These are phyloP conservation scores for Mico argentatus DNA, from an alignment of 2,797 vertebrate genomes.

Conservation along the genomic window DNA sequence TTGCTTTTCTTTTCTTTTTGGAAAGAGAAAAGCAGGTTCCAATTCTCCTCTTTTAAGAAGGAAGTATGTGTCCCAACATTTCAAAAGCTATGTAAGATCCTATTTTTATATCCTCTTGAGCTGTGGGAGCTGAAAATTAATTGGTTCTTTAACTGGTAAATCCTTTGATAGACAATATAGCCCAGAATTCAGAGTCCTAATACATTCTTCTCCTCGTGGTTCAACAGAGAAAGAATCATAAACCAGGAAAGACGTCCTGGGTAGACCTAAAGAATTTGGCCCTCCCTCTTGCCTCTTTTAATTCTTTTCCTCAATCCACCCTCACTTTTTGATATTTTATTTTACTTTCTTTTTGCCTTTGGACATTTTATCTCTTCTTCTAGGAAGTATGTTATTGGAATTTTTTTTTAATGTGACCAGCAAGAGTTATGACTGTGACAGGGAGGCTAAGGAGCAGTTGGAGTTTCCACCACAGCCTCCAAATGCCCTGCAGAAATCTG, in stretches of 20 bases:
- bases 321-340: background rate
- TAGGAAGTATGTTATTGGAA: background rate
- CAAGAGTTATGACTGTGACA: background rate
- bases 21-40: constrained; percentile 28
- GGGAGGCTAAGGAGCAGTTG: background rate
- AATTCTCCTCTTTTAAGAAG: constrained; percentile 38
- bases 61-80: constrained; percentile 8
- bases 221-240: background rate
- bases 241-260: background rate
- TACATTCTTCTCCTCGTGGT: constrained; percentile 49
- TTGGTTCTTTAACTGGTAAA: constrained; percentile 48
- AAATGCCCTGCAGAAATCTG: background rate
- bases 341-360: background rate
- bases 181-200: background rate
- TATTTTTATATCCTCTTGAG: constrained; percentile 30
- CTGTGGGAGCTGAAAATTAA: constrained; percentile 59
- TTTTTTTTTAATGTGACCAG: background rate
- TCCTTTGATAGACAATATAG: constrained; percentile 56
- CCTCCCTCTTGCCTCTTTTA: background rate
- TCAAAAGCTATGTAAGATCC: constrained; percentile 53
- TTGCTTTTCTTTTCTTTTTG: background rate
- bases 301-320: background rate
- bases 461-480: background rate
- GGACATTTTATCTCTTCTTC: constrained; percentile 15
- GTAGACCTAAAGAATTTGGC: background rate